phyloP scores from a whole-genome alignment of 2,888 invertebrate genomes.

The Tiphia femorata region DNA sequence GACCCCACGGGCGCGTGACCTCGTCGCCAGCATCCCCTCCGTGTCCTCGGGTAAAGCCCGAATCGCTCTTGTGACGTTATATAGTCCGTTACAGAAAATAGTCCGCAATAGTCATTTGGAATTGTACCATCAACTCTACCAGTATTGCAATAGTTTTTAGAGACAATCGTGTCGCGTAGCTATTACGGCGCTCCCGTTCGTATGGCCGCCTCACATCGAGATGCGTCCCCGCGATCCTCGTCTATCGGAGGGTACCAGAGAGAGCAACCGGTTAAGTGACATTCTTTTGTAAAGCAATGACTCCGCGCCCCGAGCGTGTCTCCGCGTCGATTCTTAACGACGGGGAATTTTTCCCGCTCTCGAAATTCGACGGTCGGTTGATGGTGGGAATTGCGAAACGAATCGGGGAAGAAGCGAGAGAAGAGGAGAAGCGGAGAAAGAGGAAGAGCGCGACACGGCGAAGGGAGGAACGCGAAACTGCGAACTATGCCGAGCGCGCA shows the following conservation, averaged over 20 bases:
- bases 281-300: too few species aligned
- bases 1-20: conserved; percentile 15
- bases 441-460: neutral
- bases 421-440: neutral
- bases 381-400: neutral
- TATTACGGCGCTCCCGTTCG: conserved; percentile 31
- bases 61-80: conserved; percentile 26
- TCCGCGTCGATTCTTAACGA: too few species aligned
- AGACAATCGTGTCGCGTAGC: conserved; percentile 52
- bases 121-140: conserved; percentile 64
- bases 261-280: too few species aligned
- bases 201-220: neutral
- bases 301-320: too few species aligned
- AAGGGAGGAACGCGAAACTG: neutral
- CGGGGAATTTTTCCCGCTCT: neutral
- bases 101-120: conserved; percentile 67
- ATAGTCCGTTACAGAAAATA: conserved; percentile 55
- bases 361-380: neutral
- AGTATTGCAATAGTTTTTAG: conserved; percentile 68
- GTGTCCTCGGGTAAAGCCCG: neutral
- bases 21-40: conserved; percentile 17
- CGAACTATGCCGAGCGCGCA: neutral
- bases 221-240: neutral
- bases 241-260: neutral
- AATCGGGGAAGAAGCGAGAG: neutral